These are phyloP conservation scores for Andrena camellia DNA, from an alignment of 2,888 invertebrate species.

Conservation along the genomic window DNA sequence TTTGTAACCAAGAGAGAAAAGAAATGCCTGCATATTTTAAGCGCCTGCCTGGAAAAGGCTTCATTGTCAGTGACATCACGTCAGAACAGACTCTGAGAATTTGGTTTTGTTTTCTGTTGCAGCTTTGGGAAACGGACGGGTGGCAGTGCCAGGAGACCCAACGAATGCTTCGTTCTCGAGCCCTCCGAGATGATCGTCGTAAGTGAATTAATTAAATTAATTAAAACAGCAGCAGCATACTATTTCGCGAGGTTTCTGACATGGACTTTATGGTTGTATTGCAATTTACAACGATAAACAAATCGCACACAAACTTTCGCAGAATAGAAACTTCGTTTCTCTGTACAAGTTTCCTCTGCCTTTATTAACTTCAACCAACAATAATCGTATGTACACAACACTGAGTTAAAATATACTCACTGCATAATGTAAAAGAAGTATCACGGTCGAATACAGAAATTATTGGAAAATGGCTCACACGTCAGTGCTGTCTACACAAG, in stretches of 20 bases:
- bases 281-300: constrained; percentile 6
- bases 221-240: background rate
- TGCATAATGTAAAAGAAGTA: too few species aligned
- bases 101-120: constrained; percentile 84
- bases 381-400: background rate
- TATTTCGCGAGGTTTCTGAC: background rate
- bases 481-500: too few species aligned
- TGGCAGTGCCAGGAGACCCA: constrained; percentile 91
- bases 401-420: too few species aligned
- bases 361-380: background rate
- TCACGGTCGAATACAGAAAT: too few species aligned
- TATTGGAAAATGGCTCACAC: too few species aligned
- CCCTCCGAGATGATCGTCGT: constrained; percentile 95
- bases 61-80: too few species aligned
- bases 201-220: constrained; percentile 84
- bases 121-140: constrained; percentile 94
- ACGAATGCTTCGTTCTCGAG: constrained; percentile 94
- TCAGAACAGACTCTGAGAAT: background rate
- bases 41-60: background rate
- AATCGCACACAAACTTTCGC: constrained; percentile 1
- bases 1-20: background rate
- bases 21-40: background rate
- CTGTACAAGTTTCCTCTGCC: background rate
- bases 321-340: background rate
- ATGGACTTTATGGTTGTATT: background rate